A percentile compares a stretch with the other conserved stretches of the same genome.
Evolutionary conservation across 2,797 vertebrate species (phyloP).

Genomic region (Urosaurus nigricauda): DNA sequence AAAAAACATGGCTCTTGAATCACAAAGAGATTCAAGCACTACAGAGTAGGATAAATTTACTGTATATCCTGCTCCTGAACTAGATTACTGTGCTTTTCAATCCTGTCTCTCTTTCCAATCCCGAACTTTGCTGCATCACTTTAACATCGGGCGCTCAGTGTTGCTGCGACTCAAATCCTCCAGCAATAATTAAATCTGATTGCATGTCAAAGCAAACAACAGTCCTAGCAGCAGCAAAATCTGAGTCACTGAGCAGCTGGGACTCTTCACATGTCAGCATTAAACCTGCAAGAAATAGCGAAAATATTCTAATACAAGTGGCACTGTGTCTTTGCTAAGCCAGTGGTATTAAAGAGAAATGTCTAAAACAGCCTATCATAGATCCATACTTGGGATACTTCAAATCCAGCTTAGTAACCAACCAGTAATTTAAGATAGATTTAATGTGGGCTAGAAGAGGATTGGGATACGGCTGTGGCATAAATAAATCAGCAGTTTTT

Average conservation of each 20-base stretch:
- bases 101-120: not conserved
- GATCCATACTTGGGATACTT: not conserved
- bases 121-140: not conserved
- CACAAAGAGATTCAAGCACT: not conserved
- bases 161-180: not conserved
- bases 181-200: not conserved
- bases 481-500: not conserved
- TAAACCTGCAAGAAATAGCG: not conserved
- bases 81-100: not conserved
- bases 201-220: not conserved
- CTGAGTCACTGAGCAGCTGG: constrained; percentile 13
- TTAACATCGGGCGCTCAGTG: not conserved
- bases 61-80: no score
- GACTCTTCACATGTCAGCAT: not conserved
- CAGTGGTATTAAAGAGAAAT: not conserved
- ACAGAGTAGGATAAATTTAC: not conserved
- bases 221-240: constrained; percentile 6
- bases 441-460: not conserved
- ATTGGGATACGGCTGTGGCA: not conserved
- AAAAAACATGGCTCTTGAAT: not conserved
- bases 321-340: not conserved
- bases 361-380: not conserved
- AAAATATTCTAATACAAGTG: not conserved
- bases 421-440: not conserved
- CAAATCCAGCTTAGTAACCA: not conserved